Base-by-base conservation (phyloP, 2,888 invertebrate species). In the Muschampia plurimacula region DNA sequence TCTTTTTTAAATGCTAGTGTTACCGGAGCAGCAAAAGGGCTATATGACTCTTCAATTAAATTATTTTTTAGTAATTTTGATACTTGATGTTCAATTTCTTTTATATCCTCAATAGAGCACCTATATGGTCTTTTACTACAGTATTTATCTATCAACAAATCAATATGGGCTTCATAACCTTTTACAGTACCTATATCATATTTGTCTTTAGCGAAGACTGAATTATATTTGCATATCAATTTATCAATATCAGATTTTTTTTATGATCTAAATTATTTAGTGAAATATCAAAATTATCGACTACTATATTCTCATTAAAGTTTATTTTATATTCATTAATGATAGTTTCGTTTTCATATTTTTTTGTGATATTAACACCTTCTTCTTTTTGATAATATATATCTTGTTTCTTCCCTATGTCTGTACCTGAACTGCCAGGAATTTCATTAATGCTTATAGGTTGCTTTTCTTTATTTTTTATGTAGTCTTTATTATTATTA, bases 11-110 rank as follows among this genome's bases (percentile, higher is more conserved):
- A 79, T 2, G 78, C 78, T 36, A 78, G 59, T 6, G 78, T 79
- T 2, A 79, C 78, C 9, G 78, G 77, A 2, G 78, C 77, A 4
- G 77, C 79, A 75, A 79, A 79, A 1, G 79, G 79, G 28, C 79
- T 79, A 36, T 78, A 78, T 12, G 77, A 79, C 63, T 79, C 76
- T 63, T 78, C 77, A 22, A 78, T 79, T 8, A 79, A 36, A 0
- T 77, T 77, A 7, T 75, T 75, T 5, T 78, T 12, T 32, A 77
- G 41, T 69, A 77, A 70, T 67, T 75, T 72, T 59, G 74, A 28
- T 57, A 78, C 28, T 74, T 78, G 79, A 0, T 73, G 1, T 72
- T 78, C 77, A 44, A 79, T 78, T 66, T 78, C 74, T 70, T 65
- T 74, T 60, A 65, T 55, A 49, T 78, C 77, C 64, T 79, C 75